Base-by-base conservation (phyloP, 1,140 invertebrate genomes). In the Hyles vespertilio region DNA sequence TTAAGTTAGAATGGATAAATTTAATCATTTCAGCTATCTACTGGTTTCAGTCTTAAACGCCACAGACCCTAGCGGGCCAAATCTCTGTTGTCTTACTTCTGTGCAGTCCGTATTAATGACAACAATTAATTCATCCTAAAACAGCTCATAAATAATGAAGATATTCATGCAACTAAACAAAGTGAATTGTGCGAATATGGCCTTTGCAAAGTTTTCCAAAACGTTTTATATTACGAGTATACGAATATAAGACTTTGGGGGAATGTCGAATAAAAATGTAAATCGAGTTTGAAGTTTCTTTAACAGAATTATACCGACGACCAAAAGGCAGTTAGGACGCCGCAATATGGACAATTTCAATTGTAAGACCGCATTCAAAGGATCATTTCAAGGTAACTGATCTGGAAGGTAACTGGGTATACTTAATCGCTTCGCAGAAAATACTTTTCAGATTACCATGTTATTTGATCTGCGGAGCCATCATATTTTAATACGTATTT, bases 231-330 rank as follows among this genome's bases (percentile, higher is more conserved):
- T 33, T 57, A 44, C 22, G 22, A 22, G 22, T 22, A 22, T 57
- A 44, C 22, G 22, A 22, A 2, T 22, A 22, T 36, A 54, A 51
- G 58, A 57, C 34, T 43, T 52, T 22, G 45, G 12, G 22, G 22
- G 56, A 45, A 54, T 9, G 49, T 54, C 40, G 36, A 58, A 61
- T 60, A 57, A 57, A 65, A 61, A 65, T 65, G 63, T 61, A 65
- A 65, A 65, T 65, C 60, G 44, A 32, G 58, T 65, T 57, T 45
- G 40, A 59, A 57, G 53, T 61, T 65, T 43, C 58, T 61, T 58
- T 57, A 46, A 36, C 53, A 5, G 32, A 56, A 51, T 63, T 58
- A 58, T 63, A 52, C 50, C 9, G 51, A 50, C 22, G 53, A 48
- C 53, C 46, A 32, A 49, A 45, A 44, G 49, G 48, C 56, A 56